Conservation (phyloP, 2,888 invertebrate species). For the Acanthacorydalis orientalis region DNA sequence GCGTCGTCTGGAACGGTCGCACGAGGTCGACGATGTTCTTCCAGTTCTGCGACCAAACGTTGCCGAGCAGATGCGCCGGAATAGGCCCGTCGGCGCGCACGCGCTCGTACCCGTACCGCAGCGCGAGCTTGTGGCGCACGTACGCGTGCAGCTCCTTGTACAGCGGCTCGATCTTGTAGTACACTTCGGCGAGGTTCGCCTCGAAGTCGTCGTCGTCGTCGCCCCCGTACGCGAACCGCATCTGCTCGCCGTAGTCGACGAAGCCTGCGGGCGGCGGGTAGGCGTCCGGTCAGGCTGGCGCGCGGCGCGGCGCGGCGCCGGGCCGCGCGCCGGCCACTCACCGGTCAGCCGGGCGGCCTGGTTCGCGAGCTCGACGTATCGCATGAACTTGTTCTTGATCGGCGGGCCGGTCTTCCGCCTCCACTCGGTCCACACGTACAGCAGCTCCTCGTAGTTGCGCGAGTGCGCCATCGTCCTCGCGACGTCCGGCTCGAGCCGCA, state of each 20-base stretch:
- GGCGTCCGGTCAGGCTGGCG: neutral
- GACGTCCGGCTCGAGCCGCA: constrained; percentile 45
- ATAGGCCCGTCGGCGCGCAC: constrained; percentile 55
- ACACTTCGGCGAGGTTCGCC: constrained; percentile 35
- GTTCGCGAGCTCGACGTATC: constrained; percentile 65
- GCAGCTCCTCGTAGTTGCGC: constrained; percentile 54
- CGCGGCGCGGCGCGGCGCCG: neutral
- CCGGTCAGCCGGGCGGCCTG: constrained; percentile 60
- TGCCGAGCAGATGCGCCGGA: constrained; percentile 71
- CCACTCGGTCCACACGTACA: constrained; percentile 68
- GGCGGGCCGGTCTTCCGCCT: constrained; percentile 63
- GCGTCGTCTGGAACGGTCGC: constrained; percentile 55
- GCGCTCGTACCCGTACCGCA: constrained; percentile 40
- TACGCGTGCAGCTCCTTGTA: constrained; percentile 74
- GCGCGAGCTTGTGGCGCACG: constrained; percentile 48
- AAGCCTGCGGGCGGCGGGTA: constrained; percentile 36
- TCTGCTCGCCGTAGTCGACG: constrained; percentile 63
- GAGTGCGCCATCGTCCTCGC: constrained; percentile 49
- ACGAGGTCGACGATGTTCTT: constrained; percentile 55
- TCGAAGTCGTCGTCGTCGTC: constrained; percentile 38
- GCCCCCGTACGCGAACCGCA: constrained; percentile 59
- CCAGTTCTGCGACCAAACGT: constrained; percentile 79
- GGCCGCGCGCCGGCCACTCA: constrained; percentile 18
- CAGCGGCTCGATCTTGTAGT: constrained; percentile 50
- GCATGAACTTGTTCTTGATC: constrained; percentile 55